These are phyloP conservation scores for Charadrius vociferus DNA, from an alignment of 2,113 vertebrate genomes.

Conservation along the genomic window DNA sequence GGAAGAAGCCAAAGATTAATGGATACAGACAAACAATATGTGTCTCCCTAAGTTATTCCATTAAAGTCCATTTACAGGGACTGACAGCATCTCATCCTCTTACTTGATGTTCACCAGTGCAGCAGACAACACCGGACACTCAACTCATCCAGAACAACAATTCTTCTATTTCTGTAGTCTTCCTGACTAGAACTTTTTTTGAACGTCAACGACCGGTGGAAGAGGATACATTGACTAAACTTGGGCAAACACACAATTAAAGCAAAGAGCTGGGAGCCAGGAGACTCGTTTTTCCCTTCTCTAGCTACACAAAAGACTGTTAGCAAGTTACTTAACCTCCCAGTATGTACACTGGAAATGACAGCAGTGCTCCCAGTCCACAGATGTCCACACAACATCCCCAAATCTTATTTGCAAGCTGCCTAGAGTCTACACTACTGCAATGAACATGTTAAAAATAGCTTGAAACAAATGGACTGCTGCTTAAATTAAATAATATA, in stretches of 20 bases:
- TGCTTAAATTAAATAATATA: constrained; percentile 8
- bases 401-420: not conserved
- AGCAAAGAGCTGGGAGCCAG: not conserved
- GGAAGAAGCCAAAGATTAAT: constrained; percentile 41
- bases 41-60: not conserved
- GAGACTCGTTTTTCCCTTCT: not conserved
- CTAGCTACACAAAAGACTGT: not conserved
- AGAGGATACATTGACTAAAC: not conserved
- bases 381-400: not conserved
- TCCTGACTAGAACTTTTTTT: not conserved
- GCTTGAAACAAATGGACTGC: not conserved
- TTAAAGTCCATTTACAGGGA: constrained; percentile 32
- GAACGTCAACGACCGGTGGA: not conserved
- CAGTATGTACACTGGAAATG: not conserved
- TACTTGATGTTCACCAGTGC: not conserved
- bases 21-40: not conserved
- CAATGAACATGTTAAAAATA: not conserved
- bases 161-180: not conserved
- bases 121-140: not conserved
- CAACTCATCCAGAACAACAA: not conserved
- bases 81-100: constrained; percentile 3
- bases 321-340: not conserved
- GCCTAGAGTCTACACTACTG: not conserved
- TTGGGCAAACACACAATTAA: not conserved
- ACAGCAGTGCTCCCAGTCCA: not conserved